Base-by-base conservation (phyloP, 2,888 invertebrate species). In the Entomobrya multifasciata region DNA sequence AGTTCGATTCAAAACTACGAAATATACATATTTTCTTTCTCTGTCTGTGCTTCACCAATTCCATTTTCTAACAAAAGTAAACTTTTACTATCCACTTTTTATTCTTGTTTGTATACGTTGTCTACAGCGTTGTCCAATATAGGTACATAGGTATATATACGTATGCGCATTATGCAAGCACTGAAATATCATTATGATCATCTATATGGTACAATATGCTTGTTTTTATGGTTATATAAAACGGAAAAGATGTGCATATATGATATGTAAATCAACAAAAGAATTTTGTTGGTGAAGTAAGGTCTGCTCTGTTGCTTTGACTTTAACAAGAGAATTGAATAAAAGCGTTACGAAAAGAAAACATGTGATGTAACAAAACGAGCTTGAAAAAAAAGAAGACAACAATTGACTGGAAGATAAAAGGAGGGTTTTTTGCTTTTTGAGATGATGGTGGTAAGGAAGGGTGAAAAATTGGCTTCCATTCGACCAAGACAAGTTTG, bases 381-480 rank as follows among this genome's bases (percentile, higher is more conserved):
- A 36, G 36, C 36, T 36, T 4, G 27, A 74, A 74, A 30, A 55
- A 60, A 77, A 78, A 27, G 65, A 11, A 67, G 36, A 79, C n/a
- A 49, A 52, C 25, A 62, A 52, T 74, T 25, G 25, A 47, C 70
- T 47, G 70, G 10, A 47, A 44, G 8, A 22, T 36, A 17, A 5
- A 67, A 44, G 15, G 22, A 15, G 22, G 15, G 41, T 44, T 80
- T 67, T n/a, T 30, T 67, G 57, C 47, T 77, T 36, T 36, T 57
- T 65, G 49, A 52, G 20, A 67, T 55, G 62, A 0, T 27, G 65
- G 49, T 30, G 52, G 17, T 15, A 52, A 74, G 30, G 62, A 36
- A 44, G 81, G 62, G 72, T 82, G 82, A 82, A 82, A 82, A 74
- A 82, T 82, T 82, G 82, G 82, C 74, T 82, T 74, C 36, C 47